These are phyloP conservation scores for Ligdia adustata DNA, from an alignment of 2,888 invertebrate species.

Conservation along the genomic window DNA sequence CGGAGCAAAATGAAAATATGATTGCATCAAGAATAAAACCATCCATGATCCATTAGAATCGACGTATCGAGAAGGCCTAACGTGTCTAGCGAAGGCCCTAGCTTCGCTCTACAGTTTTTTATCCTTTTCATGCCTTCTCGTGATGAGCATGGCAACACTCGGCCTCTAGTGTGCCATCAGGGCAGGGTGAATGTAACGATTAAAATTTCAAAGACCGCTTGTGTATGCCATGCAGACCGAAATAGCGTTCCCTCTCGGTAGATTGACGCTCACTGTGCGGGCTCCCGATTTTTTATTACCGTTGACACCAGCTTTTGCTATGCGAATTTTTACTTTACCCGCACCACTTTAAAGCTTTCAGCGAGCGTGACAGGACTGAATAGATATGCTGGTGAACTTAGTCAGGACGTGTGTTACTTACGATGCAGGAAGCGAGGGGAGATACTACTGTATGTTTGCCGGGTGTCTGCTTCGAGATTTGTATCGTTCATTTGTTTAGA, in stretches of 20 bases:
- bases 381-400: constrained; percentile 54
- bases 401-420: constrained; percentile 68
- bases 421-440: constrained; percentile 77
- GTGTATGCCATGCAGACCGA: constrained; percentile 72
- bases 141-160: constrained; percentile 59
- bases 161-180: constrained; percentile 69
- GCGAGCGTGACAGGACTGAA: constrained; percentile 33
- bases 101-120: constrained; percentile 44
- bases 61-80: neutral
- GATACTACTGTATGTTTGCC: constrained; percentile 63
- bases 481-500: constrained; percentile 64
- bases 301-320: constrained; percentile 33
- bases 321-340: constrained; percentile 58
- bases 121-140: constrained; percentile 48
- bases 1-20: neutral
- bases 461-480: constrained; percentile 68
- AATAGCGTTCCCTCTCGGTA: constrained; percentile 72
- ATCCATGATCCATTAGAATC: neutral
- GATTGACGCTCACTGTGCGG: constrained; percentile 64
- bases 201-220: constrained; percentile 81
- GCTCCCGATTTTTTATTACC: constrained; percentile 48
- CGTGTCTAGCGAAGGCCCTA: constrained; percentile 17
- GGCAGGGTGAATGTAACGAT: constrained; percentile 80
- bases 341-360: constrained; percentile 30
- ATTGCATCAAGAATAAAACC: neutral